These are phyloP conservation scores for Notospermus geniculatus DNA, from an alignment of 1,140 invertebrate genomes.

Conservation along the genomic window DNA sequence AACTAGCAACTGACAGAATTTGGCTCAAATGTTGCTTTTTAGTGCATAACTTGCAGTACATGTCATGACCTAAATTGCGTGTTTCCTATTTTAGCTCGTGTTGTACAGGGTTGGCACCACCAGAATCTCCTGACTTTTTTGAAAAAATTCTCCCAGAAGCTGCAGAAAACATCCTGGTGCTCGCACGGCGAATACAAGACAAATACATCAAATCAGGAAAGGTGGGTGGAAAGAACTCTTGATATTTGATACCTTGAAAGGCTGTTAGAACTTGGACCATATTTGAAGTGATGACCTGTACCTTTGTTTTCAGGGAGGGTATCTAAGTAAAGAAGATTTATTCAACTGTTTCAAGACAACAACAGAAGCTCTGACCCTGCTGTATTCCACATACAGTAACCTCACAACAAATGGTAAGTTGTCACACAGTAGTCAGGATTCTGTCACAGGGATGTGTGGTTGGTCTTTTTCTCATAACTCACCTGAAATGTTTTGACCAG, in stretches of 20 bases:
- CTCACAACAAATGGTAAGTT: too few species aligned
- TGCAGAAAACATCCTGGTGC: slow-evolving; percentile 34
- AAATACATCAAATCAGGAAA: slow-evolving; percentile 14
- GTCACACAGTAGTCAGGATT: too few species aligned
- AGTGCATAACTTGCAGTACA: not conserved
- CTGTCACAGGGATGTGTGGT: too few species aligned
- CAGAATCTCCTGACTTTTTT: slow-evolving; percentile 26
- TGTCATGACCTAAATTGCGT: not conserved
- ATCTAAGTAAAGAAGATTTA: slow-evolving; percentile 26
- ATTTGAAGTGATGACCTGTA: too few species aligned
- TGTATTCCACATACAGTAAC: too few species aligned
- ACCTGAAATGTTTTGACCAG: too few species aligned
- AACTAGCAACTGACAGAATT: too few species aligned
- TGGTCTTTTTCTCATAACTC: too few species aligned
- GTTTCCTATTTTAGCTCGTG: slow-evolving; percentile 24
- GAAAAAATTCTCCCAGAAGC: slow-evolving; percentile 32
- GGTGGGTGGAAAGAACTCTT: not conserved
- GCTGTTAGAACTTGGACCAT: not conserved
- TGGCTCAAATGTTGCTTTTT: not conserved
- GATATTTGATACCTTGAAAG: too few species aligned
- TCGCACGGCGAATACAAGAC: slow-evolving; percentile 33
- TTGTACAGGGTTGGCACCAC: slow-evolving; percentile 28
- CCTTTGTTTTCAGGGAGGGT: slow-evolving; percentile 31
- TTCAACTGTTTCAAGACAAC: slow-evolving; percentile 31
- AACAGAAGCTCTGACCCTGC: slow-evolving; percentile 32